Percentiles rank a stretch among this genome's conserved stretches.
These are phyloP conservation scores for Propithecus perrieri DNA, from an alignment of 2,797 vertebrate species.

Conservation along the genomic window DNA sequence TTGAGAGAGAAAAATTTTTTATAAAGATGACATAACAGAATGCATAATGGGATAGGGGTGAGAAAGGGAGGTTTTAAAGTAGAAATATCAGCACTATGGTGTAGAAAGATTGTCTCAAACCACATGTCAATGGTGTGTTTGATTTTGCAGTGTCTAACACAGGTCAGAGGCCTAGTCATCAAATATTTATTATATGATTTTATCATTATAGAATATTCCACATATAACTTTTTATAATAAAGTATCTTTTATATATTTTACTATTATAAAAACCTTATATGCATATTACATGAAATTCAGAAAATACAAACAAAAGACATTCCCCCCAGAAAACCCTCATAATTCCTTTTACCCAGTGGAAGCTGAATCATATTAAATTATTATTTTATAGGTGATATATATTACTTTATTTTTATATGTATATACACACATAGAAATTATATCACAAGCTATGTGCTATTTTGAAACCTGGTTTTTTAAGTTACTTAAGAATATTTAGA, in stretches of 20 bases:
- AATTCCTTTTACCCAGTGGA: background rate
- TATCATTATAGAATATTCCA: background rate
- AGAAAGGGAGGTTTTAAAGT: background rate
- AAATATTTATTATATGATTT: background rate
- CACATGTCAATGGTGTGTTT: background rate
- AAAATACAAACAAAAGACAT: background rate
- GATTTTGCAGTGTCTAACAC: background rate
- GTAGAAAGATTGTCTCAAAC: background rate
- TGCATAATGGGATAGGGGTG: background rate
- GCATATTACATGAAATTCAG: background rate
- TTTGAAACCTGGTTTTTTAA: background rate
- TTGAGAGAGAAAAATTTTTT: background rate
- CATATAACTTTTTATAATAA: background rate
- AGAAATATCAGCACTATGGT: background rate
- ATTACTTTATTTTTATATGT: background rate
- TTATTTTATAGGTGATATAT: background rate
- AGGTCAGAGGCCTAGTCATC: background rate
- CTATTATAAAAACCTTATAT: background rate
- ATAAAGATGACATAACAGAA: background rate
- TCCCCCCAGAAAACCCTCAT: background rate
- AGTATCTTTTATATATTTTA: background rate
- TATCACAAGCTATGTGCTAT: background rate
- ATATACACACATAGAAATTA: background rate
- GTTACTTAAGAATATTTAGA: background rate
- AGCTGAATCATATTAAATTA: background rate